phyloP scores from a whole-genome alignment of 2,797 vertebrate species.

The Sciaenops ocellatus region DNA sequence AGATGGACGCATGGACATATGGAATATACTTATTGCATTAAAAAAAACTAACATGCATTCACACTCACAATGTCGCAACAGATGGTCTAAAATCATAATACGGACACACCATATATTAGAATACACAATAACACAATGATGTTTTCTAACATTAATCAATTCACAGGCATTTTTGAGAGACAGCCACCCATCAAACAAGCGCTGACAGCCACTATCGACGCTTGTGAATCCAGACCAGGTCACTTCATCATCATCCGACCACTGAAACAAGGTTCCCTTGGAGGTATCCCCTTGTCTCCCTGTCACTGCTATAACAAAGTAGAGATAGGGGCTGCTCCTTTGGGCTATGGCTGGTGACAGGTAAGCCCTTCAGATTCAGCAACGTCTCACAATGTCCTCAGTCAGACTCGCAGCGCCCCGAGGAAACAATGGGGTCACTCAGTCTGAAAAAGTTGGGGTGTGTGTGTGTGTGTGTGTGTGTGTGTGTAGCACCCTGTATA shows the following conservation, averaged over 20 bases:
- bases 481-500: neutral
- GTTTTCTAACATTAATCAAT: slow-evolving; percentile 24
- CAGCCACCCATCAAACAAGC: slow-evolving; percentile 63
- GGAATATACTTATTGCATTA: neutral
- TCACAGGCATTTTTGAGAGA: slow-evolving; percentile 31
- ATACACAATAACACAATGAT: too few species aligned
- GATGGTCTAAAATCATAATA: neutral
- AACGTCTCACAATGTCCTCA: slow-evolving; percentile 77
- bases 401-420: slow-evolving; percentile 56
- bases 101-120: too few species aligned
- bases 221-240: slow-evolving; percentile 75
- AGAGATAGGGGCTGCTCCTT: slow-evolving; percentile 67
- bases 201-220: slow-evolving; percentile 77
- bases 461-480: neutral
- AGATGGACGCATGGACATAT: slow-evolving; percentile 1
- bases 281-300: slow-evolving; percentile 70
- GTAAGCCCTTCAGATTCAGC: slow-evolving; percentile 64
- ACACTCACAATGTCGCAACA: neutral
- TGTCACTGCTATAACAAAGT: slow-evolving; percentile 69
- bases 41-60: neutral
- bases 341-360: slow-evolving; percentile 75
- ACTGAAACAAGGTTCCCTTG: slow-evolving; percentile 75
- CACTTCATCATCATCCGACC: slow-evolving; percentile 80
- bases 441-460: slow-evolving; percentile 36
- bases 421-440: slow-evolving; percentile 68